These are phyloP conservation scores for Ptychobarbus kaznakovi DNA, from an alignment of 2,797 vertebrate species.

Conservation along the genomic window DNA sequence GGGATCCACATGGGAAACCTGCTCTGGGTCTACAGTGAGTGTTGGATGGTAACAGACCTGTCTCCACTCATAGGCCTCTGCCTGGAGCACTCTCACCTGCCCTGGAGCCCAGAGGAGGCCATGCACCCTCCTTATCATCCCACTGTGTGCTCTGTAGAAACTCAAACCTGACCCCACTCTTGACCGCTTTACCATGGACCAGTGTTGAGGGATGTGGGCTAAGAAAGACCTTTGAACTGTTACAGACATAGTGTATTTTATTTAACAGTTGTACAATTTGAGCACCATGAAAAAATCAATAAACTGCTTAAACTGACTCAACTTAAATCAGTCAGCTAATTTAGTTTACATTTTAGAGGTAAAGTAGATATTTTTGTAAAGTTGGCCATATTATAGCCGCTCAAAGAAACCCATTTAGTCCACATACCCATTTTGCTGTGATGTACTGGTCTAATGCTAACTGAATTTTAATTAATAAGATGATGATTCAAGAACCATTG, in stretches of 20 bases:
- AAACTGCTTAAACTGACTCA: not conserved
- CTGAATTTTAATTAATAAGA: not conserved
- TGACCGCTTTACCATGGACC: slow-evolving; percentile 12
- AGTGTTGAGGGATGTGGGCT: slow-evolving; percentile 6
- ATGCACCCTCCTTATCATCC: slow-evolving; percentile 33
- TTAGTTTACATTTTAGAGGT: not conserved
- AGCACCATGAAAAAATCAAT: not conserved
- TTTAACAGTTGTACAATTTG: not conserved
- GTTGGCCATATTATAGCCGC: not conserved
- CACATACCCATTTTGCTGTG: not conserved
- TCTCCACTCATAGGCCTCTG: slow-evolving; percentile 66
- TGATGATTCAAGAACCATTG: no score
- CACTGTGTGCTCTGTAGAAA: slow-evolving; percentile 38
- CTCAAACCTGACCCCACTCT: slow-evolving; percentile 39
- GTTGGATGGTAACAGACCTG: slow-evolving; percentile 74
- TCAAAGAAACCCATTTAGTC: not conserved
- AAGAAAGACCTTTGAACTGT: slow-evolving; percentile 1
- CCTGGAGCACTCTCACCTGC: slow-evolving; percentile 79
- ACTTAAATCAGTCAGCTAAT: not conserved
- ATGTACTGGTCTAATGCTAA: not conserved
- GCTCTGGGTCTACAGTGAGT: slow-evolving; percentile 75
- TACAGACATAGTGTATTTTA: not conserved
- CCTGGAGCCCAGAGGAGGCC: slow-evolving; percentile 55
- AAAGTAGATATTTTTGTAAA: not conserved
- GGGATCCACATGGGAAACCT: slow-evolving; percentile 78